phyloP scores from a whole-genome alignment of 1,140 invertebrate species.

The Hyles vespertilio region DNA sequence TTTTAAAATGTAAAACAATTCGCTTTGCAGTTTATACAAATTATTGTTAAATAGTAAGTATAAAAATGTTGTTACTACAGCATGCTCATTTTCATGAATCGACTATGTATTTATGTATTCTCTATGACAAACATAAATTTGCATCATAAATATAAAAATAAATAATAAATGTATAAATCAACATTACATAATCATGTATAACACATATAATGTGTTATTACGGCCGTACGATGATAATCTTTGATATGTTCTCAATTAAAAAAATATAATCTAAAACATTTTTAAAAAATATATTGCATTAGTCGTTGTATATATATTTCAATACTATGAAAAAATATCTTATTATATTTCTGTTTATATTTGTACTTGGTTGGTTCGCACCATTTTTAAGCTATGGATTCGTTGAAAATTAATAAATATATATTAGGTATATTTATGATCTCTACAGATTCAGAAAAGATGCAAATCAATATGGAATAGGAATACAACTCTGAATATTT shows the following conservation, averaged over 20 bases:
- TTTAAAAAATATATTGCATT: slow-evolving; percentile 60
- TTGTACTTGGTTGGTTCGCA: slow-evolving; percentile 44
- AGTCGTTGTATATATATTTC: slow-evolving; percentile 43
- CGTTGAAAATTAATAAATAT: no score
- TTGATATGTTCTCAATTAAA: slow-evolving; percentile 48
- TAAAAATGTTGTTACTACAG: no score
- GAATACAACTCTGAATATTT: no score
- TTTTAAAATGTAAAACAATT: no score
- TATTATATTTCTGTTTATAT: slow-evolving; percentile 18
- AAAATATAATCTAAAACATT: slow-evolving; percentile 20
- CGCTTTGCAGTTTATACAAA: no score
- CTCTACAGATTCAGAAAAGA: no score
- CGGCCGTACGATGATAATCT: slow-evolving; percentile 45
- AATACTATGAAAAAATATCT: slow-evolving; percentile 1
- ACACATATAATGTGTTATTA: slow-evolving; percentile 33
- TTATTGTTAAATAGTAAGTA: no score
- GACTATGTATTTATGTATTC: no score
- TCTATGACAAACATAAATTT: no score
- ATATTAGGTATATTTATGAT: no score
- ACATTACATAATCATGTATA: slow-evolving; percentile 36
- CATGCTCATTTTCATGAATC: no score
- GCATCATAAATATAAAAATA: slow-evolving; percentile 29
- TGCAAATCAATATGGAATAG: no score
- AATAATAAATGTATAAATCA: slow-evolving; percentile 27
- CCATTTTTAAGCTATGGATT: slow-evolving; percentile 6